Base-by-base conservation (phyloP, 1,140 invertebrate species). In the Parasteatoda tepidariorum region DNA sequence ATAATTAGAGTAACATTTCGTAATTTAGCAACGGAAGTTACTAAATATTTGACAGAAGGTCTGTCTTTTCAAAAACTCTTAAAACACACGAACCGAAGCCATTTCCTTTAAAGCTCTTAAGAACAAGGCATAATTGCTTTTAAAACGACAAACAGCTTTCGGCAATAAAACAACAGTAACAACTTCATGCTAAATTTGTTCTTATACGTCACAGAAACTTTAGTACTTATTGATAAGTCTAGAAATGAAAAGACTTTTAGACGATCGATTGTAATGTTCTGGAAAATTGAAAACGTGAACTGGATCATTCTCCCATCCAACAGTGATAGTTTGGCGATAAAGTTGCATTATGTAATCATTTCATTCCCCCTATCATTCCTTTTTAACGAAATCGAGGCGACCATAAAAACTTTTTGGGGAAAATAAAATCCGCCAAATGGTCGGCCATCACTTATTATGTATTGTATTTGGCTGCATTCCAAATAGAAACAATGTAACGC, bases 231-330 rank as follows among this genome's bases (percentile, higher is more conserved):
- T n/a, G n/a, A n/a, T n/a, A n/a, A n/a, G n/a, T n/a, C n/a, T n/a
- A n/a, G n/a, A n/a, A n/a, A n/a, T n/a, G n/a, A n/a, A 48, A 48
- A 48, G 18, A 48, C 55, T 48, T 59, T 59, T 74, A 74, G 33
- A n/a, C n/a, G 15, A 34, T 34, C 71, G 71, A 74, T 74, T 18
- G 11, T 11, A 22, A 22, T 34, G 48, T 15, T 34, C 30, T 28
- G 22, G 61, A 76, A 64, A 62, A 76, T 76, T 76, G 73, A 76
- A 76, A 76, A 64, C 73, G 73, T 57, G 70, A n/a, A 57, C 38
- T 31, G 61, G 73, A 76, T 76, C 64, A 76, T 76, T 76, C 64
- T 61, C 73, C 22, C 73, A 76, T 76, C 64, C 71, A n/a, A 38
- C 2, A 33, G 18, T 28, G 55, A 38, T 13, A 31, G 28, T 28